phyloP scores from a whole-genome alignment of 2,888 invertebrate genomes.

The Cremastobaeus sp. region DNA sequence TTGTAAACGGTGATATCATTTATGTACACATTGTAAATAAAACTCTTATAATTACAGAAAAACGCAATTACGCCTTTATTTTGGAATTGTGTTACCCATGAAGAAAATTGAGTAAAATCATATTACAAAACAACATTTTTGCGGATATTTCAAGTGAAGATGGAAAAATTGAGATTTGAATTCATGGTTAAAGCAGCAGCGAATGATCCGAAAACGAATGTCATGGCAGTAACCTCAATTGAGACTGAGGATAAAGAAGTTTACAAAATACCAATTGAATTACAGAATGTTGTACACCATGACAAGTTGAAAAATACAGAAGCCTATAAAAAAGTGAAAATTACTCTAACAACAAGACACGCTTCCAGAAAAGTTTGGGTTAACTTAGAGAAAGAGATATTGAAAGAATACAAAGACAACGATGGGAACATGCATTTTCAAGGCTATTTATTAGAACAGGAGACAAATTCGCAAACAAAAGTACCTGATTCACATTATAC shows the following conservation, averaged over 20 bases:
- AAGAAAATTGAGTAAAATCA: too few species aligned
- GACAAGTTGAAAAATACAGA: slow-evolving; percentile 17
- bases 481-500: neutral
- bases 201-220: slow-evolving; percentile 33
- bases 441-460: slow-evolving; percentile 15
- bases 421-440: slow-evolving; percentile 50
- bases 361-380: slow-evolving; percentile 62
- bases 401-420: slow-evolving; percentile 46
- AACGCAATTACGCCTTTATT: too few species aligned
- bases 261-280: slow-evolving; percentile 51
- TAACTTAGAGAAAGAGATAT: slow-evolving; percentile 46
- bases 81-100: too few species aligned
- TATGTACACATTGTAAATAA: too few species aligned
- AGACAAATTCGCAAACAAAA: neutral
- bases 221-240: slow-evolving; percentile 48
- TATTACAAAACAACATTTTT: slow-evolving; percentile 37
- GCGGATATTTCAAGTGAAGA: slow-evolving; percentile 22
- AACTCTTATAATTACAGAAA: too few species aligned
- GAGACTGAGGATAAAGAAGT: slow-evolving; percentile 31
- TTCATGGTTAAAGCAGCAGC: slow-evolving; percentile 40
- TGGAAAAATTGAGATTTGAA: slow-evolving; percentile 43
- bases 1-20: too few species aligned
- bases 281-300: slow-evolving; percentile 43
- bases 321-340: slow-evolving; percentile 52
- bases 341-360: slow-evolving; percentile 57